Evolutionary conservation across 2,797 vertebrate species (phyloP).

Genomic region (Artibeus lituratus): DNA sequence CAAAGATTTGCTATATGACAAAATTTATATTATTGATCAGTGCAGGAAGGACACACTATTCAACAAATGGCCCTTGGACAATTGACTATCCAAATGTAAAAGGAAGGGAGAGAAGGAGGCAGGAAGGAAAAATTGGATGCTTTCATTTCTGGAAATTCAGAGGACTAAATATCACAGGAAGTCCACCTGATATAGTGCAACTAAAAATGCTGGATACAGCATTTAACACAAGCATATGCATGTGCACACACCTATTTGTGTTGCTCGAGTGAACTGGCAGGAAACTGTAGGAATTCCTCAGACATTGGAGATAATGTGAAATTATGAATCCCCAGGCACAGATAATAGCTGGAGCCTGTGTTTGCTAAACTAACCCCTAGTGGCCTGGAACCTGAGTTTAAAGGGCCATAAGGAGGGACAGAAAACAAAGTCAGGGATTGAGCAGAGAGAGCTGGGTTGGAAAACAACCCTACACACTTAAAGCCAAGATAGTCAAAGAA

Average conservation of each 20-base stretch:
- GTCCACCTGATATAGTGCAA: background rate
- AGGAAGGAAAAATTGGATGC: background rate
- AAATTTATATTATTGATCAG: background rate
- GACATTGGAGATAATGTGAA: background rate
- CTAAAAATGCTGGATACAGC: background rate
- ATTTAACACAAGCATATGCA: background rate
- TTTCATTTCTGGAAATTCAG: background rate
- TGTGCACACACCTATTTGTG: background rate
- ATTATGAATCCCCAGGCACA: background rate
- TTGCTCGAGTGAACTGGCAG: background rate
- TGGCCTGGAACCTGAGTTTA: background rate
- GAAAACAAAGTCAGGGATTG: background rate
- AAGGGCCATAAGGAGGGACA: background rate
- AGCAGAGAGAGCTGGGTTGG: background rate
- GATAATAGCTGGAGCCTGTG: background rate
- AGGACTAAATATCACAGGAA: background rate
- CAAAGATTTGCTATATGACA: background rate
- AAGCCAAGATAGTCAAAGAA: background rate
- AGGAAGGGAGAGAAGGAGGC: background rate
- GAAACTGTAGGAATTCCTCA: background rate
- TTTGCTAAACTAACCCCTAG: background rate
- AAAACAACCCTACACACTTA: background rate
- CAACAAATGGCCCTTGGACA: background rate
- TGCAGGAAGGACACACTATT: background rate
- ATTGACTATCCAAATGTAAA: background rate